Evolutionary conservation across 2,113 vertebrate species (phyloP), one percentile per base, ranked within the genome.

Genomic region (Hymenochirus boettgeri): DNA sequence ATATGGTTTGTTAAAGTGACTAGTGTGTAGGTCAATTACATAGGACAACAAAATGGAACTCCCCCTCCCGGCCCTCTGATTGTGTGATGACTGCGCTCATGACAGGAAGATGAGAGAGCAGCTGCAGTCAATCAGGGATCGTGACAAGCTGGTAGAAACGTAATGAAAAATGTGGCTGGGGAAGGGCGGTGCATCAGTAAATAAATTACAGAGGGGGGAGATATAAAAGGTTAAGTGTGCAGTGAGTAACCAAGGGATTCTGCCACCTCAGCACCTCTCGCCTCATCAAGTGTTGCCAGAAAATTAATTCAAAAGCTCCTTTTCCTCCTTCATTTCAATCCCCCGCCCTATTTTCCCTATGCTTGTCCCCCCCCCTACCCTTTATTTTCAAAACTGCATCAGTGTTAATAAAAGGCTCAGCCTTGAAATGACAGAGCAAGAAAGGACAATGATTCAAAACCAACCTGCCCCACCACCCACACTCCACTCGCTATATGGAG

Each of bases 171-270:
- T 33, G 53, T 54, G 21, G 62, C 53, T 57, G 53, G 4, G 57
- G 62, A 27, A n/a, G 26, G 27, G 39, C 31, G 53, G n/a, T 57
- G 29, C 57, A 25, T 53, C 62, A 33, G 37, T 65, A 57, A 65
- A 57, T 57, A 46, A n/a, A n/a, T n/a, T n/a, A n/a, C n/a, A 33
- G 55, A 59, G 71, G 73, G 77, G 76, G 77, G 75, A 73, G 61
- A 76, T 59, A 5, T 62, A 37, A 26, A 35, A 9, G 1, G 45
- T 27, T 52, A 65, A 21, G 57, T n/a, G n/a, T n/a, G n/a, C n/a
- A n/a, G n/a, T n/a, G n/a, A n/a, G n/a, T n/a, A n/a, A n/a, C n/a
- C n/a, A n/a, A n/a, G 70, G 56, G 70, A 75, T 70, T 63, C 55
- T 27, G 71, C 62, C 7, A 51, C 75, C 73, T 53, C 71, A 67